Conservation (phyloP, 2,888 invertebrate genomes). For the Psylliodes chrysocephalus region DNA sequence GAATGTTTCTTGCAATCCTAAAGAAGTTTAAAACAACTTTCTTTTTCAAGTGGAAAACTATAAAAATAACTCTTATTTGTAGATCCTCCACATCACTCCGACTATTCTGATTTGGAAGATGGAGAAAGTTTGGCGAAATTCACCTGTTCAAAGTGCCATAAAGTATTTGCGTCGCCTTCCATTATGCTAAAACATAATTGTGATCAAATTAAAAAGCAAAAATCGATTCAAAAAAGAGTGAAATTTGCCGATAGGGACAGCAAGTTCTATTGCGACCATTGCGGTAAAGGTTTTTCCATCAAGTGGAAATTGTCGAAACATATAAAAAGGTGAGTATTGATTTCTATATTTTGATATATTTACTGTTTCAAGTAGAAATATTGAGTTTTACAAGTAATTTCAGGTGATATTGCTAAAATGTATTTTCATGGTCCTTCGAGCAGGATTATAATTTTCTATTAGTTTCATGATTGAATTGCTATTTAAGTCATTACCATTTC, state of each 20-base stretch:
- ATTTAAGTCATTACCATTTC: too few species aligned
- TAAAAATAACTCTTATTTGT: too few species aligned
- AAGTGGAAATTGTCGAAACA: constrained; percentile 52
- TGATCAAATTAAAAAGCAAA: not conserved
- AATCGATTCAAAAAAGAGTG: not conserved
- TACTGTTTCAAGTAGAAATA: too few species aligned
- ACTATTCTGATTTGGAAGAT: constrained; percentile 21
- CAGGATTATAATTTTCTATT: too few species aligned
- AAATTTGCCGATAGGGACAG: not conserved
- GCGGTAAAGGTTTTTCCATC: constrained; percentile 49
- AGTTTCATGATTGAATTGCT: too few species aligned
- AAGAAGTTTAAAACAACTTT: too few species aligned
- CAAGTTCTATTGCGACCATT: constrained; percentile 47
- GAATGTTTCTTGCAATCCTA: too few species aligned
- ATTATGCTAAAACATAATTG: constrained; percentile 24
- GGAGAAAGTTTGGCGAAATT: constrained; percentile 25
- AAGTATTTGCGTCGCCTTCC: constrained; percentile 19
- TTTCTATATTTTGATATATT: constrained; percentile 31
- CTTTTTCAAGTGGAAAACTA: too few species aligned
- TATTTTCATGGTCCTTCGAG: too few species aligned
- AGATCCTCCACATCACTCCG: constrained; percentile 5
- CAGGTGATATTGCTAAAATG: too few species aligned
- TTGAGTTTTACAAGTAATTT: too few species aligned
- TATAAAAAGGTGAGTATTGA: constrained; percentile 38
- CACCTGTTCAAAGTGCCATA: constrained; percentile 19